A percentile compares a stretch with the other conserved stretches of the same genome.
Evolutionary conservation across 2,113 vertebrate genomes (phyloP).

Genomic region (Thalassarche chlororhynchos): DNA sequence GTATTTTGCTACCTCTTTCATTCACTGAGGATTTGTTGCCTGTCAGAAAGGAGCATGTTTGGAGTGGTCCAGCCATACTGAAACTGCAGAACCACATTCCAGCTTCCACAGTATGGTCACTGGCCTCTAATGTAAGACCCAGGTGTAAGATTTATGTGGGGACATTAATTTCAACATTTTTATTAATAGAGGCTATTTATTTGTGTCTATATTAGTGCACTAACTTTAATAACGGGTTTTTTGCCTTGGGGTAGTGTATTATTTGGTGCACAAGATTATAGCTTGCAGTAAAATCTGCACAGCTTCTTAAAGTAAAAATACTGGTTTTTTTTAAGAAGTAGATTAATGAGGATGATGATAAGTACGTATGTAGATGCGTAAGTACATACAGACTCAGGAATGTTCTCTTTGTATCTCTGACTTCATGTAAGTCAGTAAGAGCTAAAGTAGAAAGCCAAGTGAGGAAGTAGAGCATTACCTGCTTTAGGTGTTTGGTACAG

Average conservation of each 20-base stretch:
- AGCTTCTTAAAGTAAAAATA: not conserved
- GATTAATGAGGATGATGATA: not conserved
- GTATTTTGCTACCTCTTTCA: not conserved
- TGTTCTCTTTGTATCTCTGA: not conserved
- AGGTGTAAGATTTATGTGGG: not conserved
- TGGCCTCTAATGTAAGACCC: not conserved
- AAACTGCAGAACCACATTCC: not conserved
- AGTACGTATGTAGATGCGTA: not conserved
- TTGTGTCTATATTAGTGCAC: not conserved
- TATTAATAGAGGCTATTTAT: not conserved
- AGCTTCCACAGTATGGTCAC: not conserved
- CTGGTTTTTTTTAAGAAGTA: not conserved
- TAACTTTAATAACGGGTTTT: not conserved
- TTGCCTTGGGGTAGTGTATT: not conserved
- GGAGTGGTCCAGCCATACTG: not conserved
- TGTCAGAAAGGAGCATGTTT: not conserved
- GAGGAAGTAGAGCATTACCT: not conserved
- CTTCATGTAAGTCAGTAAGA: not conserved
- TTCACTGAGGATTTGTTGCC: not conserved
- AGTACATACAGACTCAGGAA: not conserved
- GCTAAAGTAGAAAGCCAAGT: not conserved
- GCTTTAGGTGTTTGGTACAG: not conserved
- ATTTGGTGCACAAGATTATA: not conserved
- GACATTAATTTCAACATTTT: not conserved
- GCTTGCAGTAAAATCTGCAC: not conserved